Conservation (phyloP, 1,140 invertebrate genomes). For the Drosophila auraria region DNA sequence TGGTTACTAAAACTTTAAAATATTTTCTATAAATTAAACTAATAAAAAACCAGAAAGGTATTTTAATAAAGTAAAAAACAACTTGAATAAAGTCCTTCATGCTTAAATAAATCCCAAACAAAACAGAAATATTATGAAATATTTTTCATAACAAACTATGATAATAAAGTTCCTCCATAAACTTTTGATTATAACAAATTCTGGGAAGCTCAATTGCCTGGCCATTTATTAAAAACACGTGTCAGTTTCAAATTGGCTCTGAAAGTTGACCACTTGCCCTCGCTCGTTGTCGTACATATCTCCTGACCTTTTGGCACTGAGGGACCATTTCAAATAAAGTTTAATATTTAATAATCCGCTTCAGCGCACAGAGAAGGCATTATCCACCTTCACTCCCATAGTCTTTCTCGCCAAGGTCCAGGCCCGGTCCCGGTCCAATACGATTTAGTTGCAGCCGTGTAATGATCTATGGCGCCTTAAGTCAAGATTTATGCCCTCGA, state of each 20-base stretch:
- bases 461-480: constrained; percentile 77
- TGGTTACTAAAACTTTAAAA: not conserved
- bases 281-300: not conserved
- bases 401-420: constrained; percentile 2
- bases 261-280: not conserved
- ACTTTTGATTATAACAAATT: constrained; percentile 12
- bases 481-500: constrained; percentile 72
- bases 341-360: constrained; percentile 76
- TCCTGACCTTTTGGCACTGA: constrained; percentile 20
- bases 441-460: constrained; percentile 63
- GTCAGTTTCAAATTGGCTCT: constrained; percentile 32
- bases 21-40: not conserved
- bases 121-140: not conserved
- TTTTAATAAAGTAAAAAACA: too few relatives aligned
- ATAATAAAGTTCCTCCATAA: not conserved
- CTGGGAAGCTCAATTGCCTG: not conserved
- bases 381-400: not conserved
- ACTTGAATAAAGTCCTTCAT: too few relatives aligned
- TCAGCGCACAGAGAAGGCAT: constrained; percentile 25
- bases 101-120: not conserved
- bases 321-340: constrained; percentile 43
- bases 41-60: not conserved
- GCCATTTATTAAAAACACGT: constrained; percentile 17
- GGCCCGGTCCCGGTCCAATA: constrained; percentile 1
- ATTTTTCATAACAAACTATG: not conserved